Percentiles rank a stretch among this genome's conserved stretches.
Evolutionary conservation across 2,113 vertebrate species (phyloP).

Genomic region (Mirza zaza): DNA sequence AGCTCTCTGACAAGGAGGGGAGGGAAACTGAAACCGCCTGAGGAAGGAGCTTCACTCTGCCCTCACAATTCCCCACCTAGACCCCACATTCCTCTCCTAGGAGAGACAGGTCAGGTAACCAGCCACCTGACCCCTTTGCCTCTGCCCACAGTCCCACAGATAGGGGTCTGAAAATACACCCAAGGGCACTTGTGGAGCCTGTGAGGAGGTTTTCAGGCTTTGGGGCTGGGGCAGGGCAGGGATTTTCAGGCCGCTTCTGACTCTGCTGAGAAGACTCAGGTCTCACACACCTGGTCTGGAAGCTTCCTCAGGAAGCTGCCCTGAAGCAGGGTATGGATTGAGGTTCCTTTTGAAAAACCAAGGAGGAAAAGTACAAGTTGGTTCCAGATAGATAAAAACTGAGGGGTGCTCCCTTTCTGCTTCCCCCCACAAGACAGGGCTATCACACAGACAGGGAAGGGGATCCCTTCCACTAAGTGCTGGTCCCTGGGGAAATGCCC

Average conservation of each 20-base stretch:
- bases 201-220: neutral
- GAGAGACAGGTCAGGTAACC: neutral
- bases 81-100: neutral
- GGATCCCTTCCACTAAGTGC: neutral
- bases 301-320: neutral
- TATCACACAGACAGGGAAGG: neutral
- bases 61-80: neutral
- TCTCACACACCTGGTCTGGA: neutral
- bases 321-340: neutral
- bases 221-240: neutral
- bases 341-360: neutral
- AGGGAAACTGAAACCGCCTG: conserved; percentile 25
- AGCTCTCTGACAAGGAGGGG: neutral
- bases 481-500: neutral
- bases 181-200: conserved; percentile 23
- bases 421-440: neutral
- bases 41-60: neutral
- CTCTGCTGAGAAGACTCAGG: neutral
- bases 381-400: conserved; percentile 5
- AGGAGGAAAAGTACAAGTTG: neutral
- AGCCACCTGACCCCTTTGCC: neutral
- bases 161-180: neutral
- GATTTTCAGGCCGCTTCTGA: neutral
- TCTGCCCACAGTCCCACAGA: neutral
- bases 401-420: neutral